Evolutionary conservation across 2,888 invertebrate genomes (phyloP).

Genomic region (Pristionchus entomophagus): DNA sequence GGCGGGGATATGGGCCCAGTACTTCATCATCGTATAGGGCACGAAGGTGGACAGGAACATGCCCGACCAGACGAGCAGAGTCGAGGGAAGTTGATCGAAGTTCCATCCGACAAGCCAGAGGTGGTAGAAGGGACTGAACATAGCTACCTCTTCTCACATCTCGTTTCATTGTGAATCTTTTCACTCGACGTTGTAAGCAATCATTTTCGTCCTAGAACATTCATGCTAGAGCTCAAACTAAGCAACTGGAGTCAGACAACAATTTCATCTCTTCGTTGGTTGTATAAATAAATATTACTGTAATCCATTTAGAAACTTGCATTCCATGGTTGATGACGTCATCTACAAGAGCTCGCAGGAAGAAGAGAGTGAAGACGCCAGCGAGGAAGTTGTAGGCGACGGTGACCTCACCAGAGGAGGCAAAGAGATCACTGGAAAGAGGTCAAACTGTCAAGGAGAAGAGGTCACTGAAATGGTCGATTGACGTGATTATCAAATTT

Average conservation of each 20-base stretch:
- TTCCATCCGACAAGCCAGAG: slow-evolving; percentile 75
- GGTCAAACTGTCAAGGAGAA: too few relatives aligned
- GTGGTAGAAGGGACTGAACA: slow-evolving; percentile 70
- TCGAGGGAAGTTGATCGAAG: slow-evolving; percentile 68
- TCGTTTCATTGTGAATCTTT: too few relatives aligned
- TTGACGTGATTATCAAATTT: too few relatives aligned
- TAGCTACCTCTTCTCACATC: too few relatives aligned
- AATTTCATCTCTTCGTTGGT: too few relatives aligned
- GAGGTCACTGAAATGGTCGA: too few relatives aligned
- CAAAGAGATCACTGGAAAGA: slow-evolving; percentile 45
- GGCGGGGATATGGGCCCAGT: slow-evolving; percentile 67
- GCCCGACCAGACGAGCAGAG: slow-evolving; percentile 68
- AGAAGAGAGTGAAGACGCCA: slow-evolving; percentile 67
- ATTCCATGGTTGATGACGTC: slow-evolving; percentile 68
- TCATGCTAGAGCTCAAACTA: too few relatives aligned
- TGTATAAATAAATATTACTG: too few relatives aligned
- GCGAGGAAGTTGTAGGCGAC: slow-evolving; percentile 71
- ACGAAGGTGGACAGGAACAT: slow-evolving; percentile 70
- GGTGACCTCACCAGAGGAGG: slow-evolving; percentile 60
- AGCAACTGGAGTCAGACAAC: too few relatives aligned
- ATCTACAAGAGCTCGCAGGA: slow-evolving; percentile 66
- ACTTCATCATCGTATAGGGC: slow-evolving; percentile 61
- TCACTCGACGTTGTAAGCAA: too few relatives aligned
- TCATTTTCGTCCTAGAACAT: too few relatives aligned
- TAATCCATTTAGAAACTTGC: slow-evolving; percentile 50